Conservation (phyloP, 2,797 vertebrate species). For the Anabas testudineus region DNA sequence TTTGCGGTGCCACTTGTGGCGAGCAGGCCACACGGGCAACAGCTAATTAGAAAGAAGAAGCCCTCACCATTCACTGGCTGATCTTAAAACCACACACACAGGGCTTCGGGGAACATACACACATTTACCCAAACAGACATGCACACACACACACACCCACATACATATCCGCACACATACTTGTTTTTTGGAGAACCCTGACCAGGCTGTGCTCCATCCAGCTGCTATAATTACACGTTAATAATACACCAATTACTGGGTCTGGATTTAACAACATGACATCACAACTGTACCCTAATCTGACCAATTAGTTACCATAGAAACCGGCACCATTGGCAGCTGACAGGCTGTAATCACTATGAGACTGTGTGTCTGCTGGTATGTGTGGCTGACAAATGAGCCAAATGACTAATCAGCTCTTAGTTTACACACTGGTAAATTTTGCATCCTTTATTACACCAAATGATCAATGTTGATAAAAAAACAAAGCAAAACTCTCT, state of each 20-base stretch:
- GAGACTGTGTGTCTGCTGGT: slow-evolving; percentile 43
- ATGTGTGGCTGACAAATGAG: slow-evolving; percentile 17
- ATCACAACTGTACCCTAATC: slow-evolving; percentile 72
- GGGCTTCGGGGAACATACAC: slow-evolving; percentile 45
- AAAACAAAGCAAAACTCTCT: neutral
- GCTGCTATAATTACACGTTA: slow-evolving; percentile 72
- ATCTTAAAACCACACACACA: slow-evolving; percentile 49
- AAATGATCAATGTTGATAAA: slow-evolving; percentile 5
- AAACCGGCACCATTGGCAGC: slow-evolving; percentile 42
- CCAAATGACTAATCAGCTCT: slow-evolving; percentile 21
- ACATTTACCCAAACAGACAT: neutral
- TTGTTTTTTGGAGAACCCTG: slow-evolving; percentile 41
- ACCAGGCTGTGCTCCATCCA: slow-evolving; percentile 28
- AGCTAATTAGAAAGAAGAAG: slow-evolving; percentile 64
- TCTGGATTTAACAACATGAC: slow-evolving; percentile 70
- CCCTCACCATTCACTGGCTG: slow-evolving; percentile 43
- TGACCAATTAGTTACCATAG: slow-evolving; percentile 71
- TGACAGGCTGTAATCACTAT: slow-evolving; percentile 53
- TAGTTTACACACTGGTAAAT: slow-evolving; percentile 20
- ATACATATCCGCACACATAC: slow-evolving; percentile 8
- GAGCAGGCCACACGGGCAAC: slow-evolving; percentile 49
- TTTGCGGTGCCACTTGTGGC: slow-evolving; percentile 36
- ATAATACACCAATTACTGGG: slow-evolving; percentile 65
- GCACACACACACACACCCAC: slow-evolving; percentile 9
- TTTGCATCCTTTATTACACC: neutral